These are phyloP conservation scores for Cairina moschata DNA, from an alignment of 2,113 vertebrate genomes.

Conservation along the genomic window DNA sequence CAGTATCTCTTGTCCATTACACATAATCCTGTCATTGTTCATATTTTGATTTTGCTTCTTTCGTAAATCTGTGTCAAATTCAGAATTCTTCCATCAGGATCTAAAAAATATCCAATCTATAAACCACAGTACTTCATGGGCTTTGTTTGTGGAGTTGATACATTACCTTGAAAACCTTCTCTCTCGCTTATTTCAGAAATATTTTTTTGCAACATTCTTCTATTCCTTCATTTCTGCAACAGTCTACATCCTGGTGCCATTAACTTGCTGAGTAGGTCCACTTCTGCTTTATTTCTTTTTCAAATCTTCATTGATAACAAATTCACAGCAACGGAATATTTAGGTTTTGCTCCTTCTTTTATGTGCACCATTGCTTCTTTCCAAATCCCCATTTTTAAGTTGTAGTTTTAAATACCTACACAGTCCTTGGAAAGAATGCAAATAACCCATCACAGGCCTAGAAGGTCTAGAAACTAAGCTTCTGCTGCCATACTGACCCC, in stretches of 20 bases:
- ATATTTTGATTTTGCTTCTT: not conserved
- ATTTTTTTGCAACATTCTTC: not conserved
- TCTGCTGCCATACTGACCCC: not conserved
- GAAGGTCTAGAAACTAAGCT: not conserved
- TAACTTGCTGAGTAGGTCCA: not conserved
- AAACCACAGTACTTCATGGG: not conserved
- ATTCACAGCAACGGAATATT: not conserved
- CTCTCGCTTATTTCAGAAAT: not conserved
- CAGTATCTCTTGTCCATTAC: not conserved
- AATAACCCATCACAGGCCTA: not conserved
- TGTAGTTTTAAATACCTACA: not conserved
- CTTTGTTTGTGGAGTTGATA: not conserved
- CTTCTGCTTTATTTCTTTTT: not conserved
- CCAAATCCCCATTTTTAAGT: not conserved
- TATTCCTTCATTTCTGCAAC: not conserved
- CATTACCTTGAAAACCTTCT: not conserved
- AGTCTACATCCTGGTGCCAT: not conserved
- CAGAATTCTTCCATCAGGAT: not conserved
- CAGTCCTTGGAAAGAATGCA: not conserved
- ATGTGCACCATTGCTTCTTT: not conserved
- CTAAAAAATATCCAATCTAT: not conserved
- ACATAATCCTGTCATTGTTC: not conserved
- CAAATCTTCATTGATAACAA: not conserved
- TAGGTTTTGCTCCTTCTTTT: not conserved
- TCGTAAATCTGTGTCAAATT: not conserved